These are phyloP conservation scores for Chloromyia formosa DNA, from an alignment of 2,888 invertebrate genomes.

Conservation along the genomic window DNA sequence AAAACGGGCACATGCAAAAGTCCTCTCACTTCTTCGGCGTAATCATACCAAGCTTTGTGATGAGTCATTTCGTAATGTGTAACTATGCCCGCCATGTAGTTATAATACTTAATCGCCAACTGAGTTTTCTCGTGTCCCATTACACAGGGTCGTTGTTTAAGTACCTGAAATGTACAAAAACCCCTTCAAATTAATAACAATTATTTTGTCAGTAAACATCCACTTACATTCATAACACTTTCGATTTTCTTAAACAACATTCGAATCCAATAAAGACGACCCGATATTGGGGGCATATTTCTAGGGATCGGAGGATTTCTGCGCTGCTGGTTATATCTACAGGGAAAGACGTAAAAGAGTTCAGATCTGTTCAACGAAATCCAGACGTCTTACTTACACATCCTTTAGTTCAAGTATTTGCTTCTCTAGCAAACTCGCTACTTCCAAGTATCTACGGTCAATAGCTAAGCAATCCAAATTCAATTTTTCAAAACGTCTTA, in stretches of 20 bases:
- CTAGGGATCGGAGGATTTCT: slow-evolving; percentile 77
- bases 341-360: slow-evolving; percentile 23
- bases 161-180: slow-evolving; percentile 36
- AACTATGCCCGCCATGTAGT: slow-evolving; percentile 80
- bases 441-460: slow-evolving; percentile 78
- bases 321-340: slow-evolving; percentile 78
- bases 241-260: slow-evolving; percentile 79
- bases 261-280: slow-evolving; percentile 84
- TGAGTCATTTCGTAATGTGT: slow-evolving; percentile 85
- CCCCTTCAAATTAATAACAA: background rate
- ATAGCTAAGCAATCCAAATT: slow-evolving; percentile 77
- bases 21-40: slow-evolving; percentile 74
- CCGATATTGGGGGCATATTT: slow-evolving; percentile 82
- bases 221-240: slow-evolving; percentile 74
- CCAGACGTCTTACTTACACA: too few relatives aligned
- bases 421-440: slow-evolving; percentile 71
- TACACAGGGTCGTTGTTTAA: slow-evolving; percentile 61
- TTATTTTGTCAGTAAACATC: background rate
- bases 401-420: slow-evolving; percentile 78
- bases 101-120: slow-evolving; percentile 79
- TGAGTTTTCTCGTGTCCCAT: slow-evolving; percentile 74
- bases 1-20: slow-evolving; percentile 75
- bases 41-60: slow-evolving; percentile 82
- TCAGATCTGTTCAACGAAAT: background rate
- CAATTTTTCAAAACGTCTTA: slow-evolving; percentile 75